These are phyloP conservation scores for Laticauda colubrina DNA, from an alignment of 2,113 vertebrate genomes.

Conservation along the genomic window DNA sequence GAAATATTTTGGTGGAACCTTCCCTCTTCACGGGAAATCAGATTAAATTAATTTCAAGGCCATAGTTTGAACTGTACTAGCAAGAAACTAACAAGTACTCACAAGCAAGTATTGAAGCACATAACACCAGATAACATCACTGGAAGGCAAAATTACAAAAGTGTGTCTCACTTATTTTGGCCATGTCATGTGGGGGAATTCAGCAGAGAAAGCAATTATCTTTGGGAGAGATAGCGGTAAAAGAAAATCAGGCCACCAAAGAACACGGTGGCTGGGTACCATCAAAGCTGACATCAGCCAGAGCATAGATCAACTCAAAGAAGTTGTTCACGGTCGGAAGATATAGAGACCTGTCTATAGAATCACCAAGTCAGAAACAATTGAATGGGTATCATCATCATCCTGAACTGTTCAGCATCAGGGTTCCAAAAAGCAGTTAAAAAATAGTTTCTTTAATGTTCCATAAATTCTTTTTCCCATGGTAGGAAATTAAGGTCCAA, in stretches of 20 bases:
- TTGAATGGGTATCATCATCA: neutral
- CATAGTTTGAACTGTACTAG: neutral
- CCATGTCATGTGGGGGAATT: neutral
- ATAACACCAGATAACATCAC: neutral
- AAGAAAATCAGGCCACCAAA: neutral
- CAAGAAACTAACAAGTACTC: neutral
- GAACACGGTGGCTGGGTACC: neutral
- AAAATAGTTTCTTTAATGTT: neutral
- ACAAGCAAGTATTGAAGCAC: neutral
- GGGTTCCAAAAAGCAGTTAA: neutral
- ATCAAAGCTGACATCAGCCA: neutral
- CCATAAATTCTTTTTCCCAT: neutral
- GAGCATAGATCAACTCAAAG: neutral
- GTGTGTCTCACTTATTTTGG: neutral
- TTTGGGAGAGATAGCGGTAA: neutral
- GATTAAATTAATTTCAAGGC: neutral
- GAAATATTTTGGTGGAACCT: neutral
- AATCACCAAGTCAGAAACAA: neutral
- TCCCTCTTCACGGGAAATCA: too few species aligned
- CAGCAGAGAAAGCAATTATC: neutral
- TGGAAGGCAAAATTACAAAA: neutral
- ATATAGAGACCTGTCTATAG: neutral
- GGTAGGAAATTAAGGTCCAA: neutral
- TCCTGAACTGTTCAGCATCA: neutral
- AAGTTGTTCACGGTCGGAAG: neutral